A percentile compares a stretch with the other conserved stretches of the same genome.
Evolutionary conservation across 2,888 invertebrate genomes (phyloP).

Genomic region (Laspeyria flexula): DNA sequence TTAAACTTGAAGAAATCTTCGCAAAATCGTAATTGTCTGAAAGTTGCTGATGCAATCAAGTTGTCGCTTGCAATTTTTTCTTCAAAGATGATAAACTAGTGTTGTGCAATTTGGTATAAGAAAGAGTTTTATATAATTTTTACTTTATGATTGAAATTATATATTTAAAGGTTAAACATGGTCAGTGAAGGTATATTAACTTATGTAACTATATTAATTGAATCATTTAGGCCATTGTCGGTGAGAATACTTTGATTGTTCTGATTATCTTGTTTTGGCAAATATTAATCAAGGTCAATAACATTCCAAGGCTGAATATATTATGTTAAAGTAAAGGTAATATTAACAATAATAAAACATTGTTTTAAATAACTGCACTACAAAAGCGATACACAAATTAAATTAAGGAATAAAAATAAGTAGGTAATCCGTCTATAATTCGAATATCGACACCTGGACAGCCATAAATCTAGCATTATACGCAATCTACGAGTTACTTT

Average conservation of each 20-base stretch:
- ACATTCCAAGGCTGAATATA: not conserved
- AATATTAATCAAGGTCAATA: not conserved
- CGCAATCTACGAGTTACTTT: too few relatives aligned
- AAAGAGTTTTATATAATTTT: too few relatives aligned
- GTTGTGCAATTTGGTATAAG: not conserved
- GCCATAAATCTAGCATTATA: too few relatives aligned
- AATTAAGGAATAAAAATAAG: too few relatives aligned
- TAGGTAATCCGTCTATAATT: too few relatives aligned
- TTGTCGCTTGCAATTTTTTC: not conserved
- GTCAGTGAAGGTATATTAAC: too few relatives aligned
- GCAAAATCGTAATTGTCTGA: conserved; percentile 4
- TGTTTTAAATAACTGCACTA: not conserved
- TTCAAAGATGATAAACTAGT: not conserved
- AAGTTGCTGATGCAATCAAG: conserved; percentile 6
- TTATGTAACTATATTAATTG: too few relatives aligned
- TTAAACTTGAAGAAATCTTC: conserved; percentile 9
- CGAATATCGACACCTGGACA: too few relatives aligned
- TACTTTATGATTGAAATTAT: too few relatives aligned
- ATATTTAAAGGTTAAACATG: too few relatives aligned
- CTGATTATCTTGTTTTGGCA: not conserved
- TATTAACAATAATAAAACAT: not conserved
- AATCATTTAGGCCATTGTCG: not conserved
- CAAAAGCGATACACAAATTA: not conserved
- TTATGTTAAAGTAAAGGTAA: not conserved
- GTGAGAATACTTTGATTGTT: not conserved